Base-by-base conservation (phyloP, 2,888 invertebrate species). In the Tolmerus cingulatus region DNA sequence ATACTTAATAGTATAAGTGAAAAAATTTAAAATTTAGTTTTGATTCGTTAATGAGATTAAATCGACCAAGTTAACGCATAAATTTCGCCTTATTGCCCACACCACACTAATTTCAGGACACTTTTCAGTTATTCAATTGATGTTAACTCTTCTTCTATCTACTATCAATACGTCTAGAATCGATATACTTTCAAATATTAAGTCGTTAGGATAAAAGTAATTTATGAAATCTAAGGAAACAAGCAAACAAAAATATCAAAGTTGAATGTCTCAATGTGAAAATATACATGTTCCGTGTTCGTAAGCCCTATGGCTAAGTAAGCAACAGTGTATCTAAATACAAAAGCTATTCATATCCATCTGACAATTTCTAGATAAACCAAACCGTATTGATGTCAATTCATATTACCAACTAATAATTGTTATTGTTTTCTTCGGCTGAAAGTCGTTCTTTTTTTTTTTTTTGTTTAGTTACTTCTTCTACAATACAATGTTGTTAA, bases 1-100 rank as follows among this genome's bases (percentile, higher is more conserved):
- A 92, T 92, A 92, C 92, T 92, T 92, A 92, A 92, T 92, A 92
- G 92, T 89, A 90, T 92, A 92, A 92, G 92, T 90, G 90, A 90
- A 89, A 46, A 46, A 46, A 16, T n/a, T n/a, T n/a, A 3, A 46
- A 87, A 88, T 89, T 76, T 76, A 76, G 34, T 76, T 76, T 34
- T 40, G 40, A 34, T 34, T 76, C 37, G 76, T 76, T 76, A 37
- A 76, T 66, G 27, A 66, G 19, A 76, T 37, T 76, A 34, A 76
- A 76, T 76, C 76, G 19, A 76, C 27, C 27, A 76, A 76, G 40
- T 76, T 23, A 12, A 57, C 23, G 23, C 23, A 57, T 23, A 57
- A 4, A 76, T 76, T 76, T 76, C 27, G 37, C 34, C n/a, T 76
- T 76, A 27, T 76, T 76, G 30, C 34, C 30, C 16, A 40, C 0